phyloP scores from a whole-genome alignment of 1,140 invertebrate genomes.

The Drosophila burlai region DNA sequence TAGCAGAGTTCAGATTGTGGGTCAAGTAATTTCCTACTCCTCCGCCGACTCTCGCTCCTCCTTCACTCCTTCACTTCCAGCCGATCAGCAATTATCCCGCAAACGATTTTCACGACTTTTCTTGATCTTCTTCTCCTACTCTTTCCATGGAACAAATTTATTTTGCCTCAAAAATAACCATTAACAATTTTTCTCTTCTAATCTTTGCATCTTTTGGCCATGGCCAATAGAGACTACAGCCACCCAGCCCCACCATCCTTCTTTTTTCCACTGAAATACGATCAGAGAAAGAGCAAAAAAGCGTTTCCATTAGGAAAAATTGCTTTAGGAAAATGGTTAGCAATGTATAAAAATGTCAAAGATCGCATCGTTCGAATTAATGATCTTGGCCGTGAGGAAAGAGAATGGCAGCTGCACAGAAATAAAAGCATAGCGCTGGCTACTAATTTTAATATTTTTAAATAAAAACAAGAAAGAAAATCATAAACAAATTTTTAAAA shows the following conservation, averaged over 20 bases:
- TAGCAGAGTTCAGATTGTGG: constrained; percentile 73
- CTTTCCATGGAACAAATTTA: constrained; percentile 71
- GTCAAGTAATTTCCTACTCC: constrained; percentile 68
- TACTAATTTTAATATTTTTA: not conserved
- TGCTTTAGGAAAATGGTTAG: constrained; percentile 50
- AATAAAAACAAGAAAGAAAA: not conserved
- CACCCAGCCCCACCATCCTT: constrained; percentile 8
- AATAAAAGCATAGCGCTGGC: not conserved
- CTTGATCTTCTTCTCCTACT: constrained; percentile 16
- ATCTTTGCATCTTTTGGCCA: constrained; percentile 64
- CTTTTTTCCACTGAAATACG: constrained; percentile 58
- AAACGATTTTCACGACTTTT: constrained; percentile 74
- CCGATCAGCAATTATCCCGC: constrained; percentile 71
- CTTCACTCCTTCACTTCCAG: constrained; percentile 19
- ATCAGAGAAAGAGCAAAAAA: constrained; percentile 43
- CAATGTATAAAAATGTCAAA: constrained; percentile 81
- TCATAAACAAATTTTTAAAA: not conserved
- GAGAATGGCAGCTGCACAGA: constrained; percentile 43
- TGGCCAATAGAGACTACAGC: constrained; percentile 57
- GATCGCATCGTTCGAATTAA: constrained; percentile 77
- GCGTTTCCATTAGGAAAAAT: constrained; percentile 72
- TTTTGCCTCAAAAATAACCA: constrained; percentile 69
- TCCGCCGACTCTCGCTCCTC: constrained; percentile 31
- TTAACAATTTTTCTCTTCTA: constrained; percentile 79
- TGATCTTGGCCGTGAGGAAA: constrained; percentile 58